phyloP scores from a whole-genome alignment of 2,113 vertebrate species.

The Malurus melanocephalus region DNA sequence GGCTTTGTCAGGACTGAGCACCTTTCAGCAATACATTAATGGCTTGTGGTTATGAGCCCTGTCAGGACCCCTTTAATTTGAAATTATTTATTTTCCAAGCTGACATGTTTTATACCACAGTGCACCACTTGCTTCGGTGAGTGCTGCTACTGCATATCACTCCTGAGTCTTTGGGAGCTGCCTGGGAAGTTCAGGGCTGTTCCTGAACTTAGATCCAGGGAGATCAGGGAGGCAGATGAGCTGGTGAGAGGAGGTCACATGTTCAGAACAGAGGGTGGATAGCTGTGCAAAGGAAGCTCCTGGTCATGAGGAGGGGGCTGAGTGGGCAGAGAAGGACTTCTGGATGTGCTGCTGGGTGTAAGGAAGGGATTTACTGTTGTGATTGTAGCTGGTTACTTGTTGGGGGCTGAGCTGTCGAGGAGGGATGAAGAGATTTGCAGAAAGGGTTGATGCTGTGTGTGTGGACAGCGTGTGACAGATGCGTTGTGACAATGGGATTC shows the following conservation, averaged over 20 bases:
- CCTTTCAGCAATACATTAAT: background rate
- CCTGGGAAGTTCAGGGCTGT: background rate
- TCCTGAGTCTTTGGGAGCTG: background rate
- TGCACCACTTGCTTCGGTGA: background rate
- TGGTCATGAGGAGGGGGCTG: background rate
- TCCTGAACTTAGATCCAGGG: accelerated
- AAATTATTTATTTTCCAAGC: background rate
- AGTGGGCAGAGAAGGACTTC: background rate
- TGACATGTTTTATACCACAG: background rate
- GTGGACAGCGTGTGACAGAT: accelerated
- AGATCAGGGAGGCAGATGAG: accelerated
- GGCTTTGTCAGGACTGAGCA: background rate
- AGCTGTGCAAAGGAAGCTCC: background rate
- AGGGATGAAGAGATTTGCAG: background rate
- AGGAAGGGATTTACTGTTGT: background rate
- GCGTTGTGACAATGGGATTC: background rate
- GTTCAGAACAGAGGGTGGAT: background rate
- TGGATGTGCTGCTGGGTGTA: background rate
- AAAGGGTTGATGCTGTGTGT: background rate
- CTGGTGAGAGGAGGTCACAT: background rate
- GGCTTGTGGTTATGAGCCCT: background rate
- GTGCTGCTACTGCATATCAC: background rate
- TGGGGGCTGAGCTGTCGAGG: background rate
- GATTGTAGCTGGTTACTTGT: background rate
- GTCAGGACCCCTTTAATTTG: background rate